phyloP scores from a whole-genome alignment of 2,797 vertebrate species.

The Okamejei kenojei region DNA sequence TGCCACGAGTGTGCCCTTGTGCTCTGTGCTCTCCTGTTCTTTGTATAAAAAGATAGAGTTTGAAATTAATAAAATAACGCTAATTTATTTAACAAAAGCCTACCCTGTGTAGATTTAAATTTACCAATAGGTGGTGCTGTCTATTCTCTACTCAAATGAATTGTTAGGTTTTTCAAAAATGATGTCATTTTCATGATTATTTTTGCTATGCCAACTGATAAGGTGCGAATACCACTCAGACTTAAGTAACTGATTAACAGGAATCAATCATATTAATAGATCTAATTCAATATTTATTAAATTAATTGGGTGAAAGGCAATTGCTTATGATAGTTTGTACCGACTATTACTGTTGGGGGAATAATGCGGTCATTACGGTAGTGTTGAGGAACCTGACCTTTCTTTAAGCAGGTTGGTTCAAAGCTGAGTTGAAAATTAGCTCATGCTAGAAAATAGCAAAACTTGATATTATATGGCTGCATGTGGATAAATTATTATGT shows the following conservation, averaged over 20 bases:
- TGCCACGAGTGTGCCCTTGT: neutral
- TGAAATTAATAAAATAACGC: neutral
- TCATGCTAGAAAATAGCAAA: no score
- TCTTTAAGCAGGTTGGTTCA: no score
- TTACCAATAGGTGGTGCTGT: constrained; percentile 19
- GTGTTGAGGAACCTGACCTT: no score
- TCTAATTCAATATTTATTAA: neutral
- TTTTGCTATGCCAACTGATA: neutral
- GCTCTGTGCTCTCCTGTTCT: neutral
- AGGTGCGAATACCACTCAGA: neutral
- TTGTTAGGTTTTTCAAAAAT: neutral
- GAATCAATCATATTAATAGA: neutral
- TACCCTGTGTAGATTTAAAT: neutral
- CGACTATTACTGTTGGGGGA: neutral
- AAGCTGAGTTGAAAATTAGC: no score
- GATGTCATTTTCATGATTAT: neutral
- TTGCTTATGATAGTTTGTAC: neutral
- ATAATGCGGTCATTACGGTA: no score
- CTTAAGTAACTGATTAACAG: neutral
- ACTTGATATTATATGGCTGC: no score
- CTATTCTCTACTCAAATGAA: neutral
- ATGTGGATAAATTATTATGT: no score
- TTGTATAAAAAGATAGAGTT: neutral
- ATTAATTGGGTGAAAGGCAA: neutral
- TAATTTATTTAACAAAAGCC: neutral